Conservation (phyloP, 2,113 vertebrate genomes). For the Tylochromis polylepis region DNA sequence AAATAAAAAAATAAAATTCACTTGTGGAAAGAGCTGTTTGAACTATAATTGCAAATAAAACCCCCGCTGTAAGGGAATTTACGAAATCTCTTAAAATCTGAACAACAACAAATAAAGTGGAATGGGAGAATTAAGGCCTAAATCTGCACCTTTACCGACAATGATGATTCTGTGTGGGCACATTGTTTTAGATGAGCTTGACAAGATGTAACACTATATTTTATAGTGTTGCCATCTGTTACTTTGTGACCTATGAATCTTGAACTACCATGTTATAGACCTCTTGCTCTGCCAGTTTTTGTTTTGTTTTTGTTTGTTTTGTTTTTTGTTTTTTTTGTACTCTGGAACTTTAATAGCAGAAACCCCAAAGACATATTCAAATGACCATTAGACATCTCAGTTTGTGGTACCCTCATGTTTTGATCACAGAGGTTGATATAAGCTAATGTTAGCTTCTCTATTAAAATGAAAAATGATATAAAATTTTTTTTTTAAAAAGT, state of each 20-base stretch:
- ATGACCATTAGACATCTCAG: no score
- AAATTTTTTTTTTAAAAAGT: no score
- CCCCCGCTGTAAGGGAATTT: background rate
- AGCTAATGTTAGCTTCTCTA: background rate
- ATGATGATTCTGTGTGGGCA: background rate
- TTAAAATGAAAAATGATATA: background rate
- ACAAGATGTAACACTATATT: background rate
- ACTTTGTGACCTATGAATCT: background rate
- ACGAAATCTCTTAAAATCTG: background rate
- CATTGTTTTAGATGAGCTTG: background rate
- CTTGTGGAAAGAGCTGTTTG: background rate
- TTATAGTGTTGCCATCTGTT: background rate
- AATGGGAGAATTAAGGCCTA: background rate
- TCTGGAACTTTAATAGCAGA: background rate
- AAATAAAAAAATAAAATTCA: background rate
- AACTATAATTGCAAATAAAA: background rate
- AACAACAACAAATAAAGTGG: background rate
- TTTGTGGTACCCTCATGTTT: no score
- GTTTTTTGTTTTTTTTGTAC: background rate
- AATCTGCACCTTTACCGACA: background rate
- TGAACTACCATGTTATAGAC: background rate
- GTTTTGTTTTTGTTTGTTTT: no score
- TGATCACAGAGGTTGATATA: background rate
- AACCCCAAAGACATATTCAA: background rate
- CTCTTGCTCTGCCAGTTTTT: background rate